phyloP scores from a whole-genome alignment of 2,113 vertebrate genomes.

The Callaeas wilsoni region DNA sequence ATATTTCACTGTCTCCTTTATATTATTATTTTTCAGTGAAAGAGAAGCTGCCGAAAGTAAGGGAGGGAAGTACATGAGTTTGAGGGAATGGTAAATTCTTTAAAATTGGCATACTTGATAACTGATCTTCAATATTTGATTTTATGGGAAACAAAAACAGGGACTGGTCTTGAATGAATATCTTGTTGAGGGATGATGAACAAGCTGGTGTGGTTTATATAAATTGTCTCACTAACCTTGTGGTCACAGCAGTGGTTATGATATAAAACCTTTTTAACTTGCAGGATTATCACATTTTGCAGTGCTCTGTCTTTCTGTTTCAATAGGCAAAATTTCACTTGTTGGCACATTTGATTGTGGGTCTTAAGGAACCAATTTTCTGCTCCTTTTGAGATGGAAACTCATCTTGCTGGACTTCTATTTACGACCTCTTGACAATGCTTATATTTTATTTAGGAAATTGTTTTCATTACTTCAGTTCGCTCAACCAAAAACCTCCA shows the following conservation, averaged over 20 bases:
- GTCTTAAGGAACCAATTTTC: conserved; percentile 45
- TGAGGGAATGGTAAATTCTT: not conserved
- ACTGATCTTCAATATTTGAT: not conserved
- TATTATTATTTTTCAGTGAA: not conserved
- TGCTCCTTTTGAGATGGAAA: conserved; percentile 35
- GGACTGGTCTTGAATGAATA: not conserved
- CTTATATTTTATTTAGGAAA: conserved; percentile 43
- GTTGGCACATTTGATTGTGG: not conserved
- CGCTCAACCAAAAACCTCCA: conserved; percentile 33
- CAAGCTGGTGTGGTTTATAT: not conserved
- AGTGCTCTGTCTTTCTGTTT: not conserved
- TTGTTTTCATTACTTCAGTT: conserved; percentile 36
- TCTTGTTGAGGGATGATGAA: not conserved
- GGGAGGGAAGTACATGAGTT: not conserved
- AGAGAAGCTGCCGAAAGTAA: not conserved
- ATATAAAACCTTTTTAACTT: not conserved
- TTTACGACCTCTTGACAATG: conserved; percentile 34
- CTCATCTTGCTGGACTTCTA: conserved; percentile 30
- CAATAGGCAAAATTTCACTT: not conserved
- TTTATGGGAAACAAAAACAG: not conserved
- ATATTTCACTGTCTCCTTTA: not conserved
- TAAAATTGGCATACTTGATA: not conserved
- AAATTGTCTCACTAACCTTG: not conserved
- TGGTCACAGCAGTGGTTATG: not conserved
- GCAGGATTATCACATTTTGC: not conserved